Conservation (phyloP, 2,113 vertebrate species). For the Platanista minor region DNA sequence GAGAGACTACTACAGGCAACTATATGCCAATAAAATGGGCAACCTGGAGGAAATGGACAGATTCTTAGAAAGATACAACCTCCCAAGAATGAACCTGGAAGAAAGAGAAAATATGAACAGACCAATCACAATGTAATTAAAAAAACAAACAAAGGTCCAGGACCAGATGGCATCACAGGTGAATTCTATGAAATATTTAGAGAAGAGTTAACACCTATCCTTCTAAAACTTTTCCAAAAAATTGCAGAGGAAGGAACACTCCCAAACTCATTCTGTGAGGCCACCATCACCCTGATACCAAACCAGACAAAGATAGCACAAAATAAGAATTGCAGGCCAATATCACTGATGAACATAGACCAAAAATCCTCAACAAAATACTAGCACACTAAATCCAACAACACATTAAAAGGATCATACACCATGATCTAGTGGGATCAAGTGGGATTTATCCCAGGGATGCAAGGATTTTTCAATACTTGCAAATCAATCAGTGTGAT, state of each 20-base stretch:
- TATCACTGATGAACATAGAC: background rate
- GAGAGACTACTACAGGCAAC: background rate
- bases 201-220: background rate
- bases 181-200: background rate
- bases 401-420: background rate
- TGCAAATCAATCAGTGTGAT: background rate
- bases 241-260: background rate
- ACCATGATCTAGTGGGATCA: background rate
- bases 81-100: background rate
- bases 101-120: background rate
- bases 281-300: background rate
- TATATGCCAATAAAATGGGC: background rate
- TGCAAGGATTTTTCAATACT: background rate
- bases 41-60: background rate
- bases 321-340: background rate
- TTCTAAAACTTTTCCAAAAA: background rate
- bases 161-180: background rate
- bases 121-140: background rate
- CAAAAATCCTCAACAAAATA: background rate
- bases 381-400: background rate
- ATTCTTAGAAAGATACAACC: background rate
- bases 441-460: background rate
- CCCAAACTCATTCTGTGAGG: background rate
- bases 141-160: background rate
- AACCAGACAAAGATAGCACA: background rate